Evolutionary conservation across 2,797 vertebrate species (phyloP).

Genomic region (Lepus townsendii): DNA sequence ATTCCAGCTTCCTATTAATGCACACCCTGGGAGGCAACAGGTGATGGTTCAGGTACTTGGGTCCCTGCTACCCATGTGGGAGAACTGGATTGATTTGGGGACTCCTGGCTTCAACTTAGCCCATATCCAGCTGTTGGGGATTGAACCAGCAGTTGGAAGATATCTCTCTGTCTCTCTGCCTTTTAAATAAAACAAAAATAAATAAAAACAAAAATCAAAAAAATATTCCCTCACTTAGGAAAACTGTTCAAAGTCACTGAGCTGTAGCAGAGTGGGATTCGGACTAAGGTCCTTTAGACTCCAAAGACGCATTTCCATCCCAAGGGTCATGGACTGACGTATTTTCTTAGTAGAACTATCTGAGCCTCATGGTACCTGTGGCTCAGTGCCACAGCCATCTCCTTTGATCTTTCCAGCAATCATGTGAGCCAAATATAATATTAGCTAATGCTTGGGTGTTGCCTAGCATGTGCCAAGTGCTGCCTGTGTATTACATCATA

Average conservation of each 20-base stretch:
- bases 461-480: background rate
- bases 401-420: background rate
- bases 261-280: background rate
- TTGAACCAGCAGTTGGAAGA: no score
- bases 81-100: no score
- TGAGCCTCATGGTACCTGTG: background rate
- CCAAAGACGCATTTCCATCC: background rate
- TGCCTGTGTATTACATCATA: background rate
- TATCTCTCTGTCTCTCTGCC: no score
- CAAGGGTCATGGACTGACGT: background rate
- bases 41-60: no score
- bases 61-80: no score
- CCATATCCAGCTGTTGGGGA: no score
- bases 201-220: no score
- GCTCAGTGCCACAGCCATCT: background rate
- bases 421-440: background rate
- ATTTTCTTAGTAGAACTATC: background rate
- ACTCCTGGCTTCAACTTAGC: no score
- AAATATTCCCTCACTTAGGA: background rate
- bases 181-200: no score
- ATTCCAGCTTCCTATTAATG: no score
- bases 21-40: no score
- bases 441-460: background rate
- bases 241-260: background rate
- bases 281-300: background rate